These are phyloP conservation scores for Antennarius maculatus DNA, from an alignment of 2,797 vertebrate genomes.

Conservation along the genomic window DNA sequence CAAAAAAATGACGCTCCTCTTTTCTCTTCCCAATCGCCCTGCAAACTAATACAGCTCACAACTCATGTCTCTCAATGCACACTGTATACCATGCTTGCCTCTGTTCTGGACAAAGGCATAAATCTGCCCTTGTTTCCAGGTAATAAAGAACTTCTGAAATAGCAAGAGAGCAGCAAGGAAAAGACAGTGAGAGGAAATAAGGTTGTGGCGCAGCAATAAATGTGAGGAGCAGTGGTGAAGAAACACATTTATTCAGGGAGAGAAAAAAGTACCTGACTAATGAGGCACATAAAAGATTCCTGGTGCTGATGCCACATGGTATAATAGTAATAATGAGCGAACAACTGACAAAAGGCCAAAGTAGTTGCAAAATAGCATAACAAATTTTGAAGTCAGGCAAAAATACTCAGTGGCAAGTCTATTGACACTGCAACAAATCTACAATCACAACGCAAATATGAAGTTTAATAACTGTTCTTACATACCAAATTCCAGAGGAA, in stretches of 20 bases:
- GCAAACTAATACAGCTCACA: slow-evolving; percentile 55
- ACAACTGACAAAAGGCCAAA: slow-evolving; percentile 26
- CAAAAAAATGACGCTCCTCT: slow-evolving; percentile 2
- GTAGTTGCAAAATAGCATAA: slow-evolving; percentile 20
- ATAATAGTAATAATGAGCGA: slow-evolving; percentile 33
- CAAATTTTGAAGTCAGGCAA: background rate
- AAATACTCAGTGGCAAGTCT: background rate
- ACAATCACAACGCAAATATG: background rate
- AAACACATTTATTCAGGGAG: slow-evolving; percentile 60
- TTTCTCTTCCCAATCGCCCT: slow-evolving; percentile 23
- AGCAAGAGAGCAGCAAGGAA: slow-evolving; percentile 38
- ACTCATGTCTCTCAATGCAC: slow-evolving; percentile 61
- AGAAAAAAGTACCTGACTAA: slow-evolving; percentile 58
- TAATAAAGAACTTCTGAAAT: slow-evolving; percentile 70
- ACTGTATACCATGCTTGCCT: slow-evolving; percentile 62
- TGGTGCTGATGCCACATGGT: slow-evolving; percentile 41
- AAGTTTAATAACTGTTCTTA: too few species aligned
- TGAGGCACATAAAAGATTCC: slow-evolving; percentile 63
- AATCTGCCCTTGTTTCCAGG: slow-evolving; percentile 71
- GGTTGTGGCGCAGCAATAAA: background rate
- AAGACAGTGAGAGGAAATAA: slow-evolving; percentile 4
- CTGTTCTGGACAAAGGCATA: slow-evolving; percentile 59
- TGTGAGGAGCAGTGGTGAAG: slow-evolving; percentile 44
- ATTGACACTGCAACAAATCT: slow-evolving; percentile 1
- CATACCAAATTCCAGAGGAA: too few species aligned